These are phyloP conservation scores for Muricea muricata DNA, from an alignment of 92 coral and sea anemone species.

Conservation along the genomic window DNA sequence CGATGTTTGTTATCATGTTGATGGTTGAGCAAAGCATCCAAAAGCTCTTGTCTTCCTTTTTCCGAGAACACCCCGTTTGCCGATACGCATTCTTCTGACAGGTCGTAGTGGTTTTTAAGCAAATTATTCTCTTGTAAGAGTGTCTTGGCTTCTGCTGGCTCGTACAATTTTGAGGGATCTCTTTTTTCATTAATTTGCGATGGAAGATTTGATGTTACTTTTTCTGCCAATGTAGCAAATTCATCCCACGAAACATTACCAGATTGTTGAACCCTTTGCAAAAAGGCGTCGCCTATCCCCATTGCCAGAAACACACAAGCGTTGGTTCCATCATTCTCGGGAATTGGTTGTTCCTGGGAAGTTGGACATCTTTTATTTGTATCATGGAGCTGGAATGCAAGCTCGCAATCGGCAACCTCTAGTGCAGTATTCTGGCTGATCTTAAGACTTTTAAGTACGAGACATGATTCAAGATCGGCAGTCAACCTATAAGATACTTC, in stretches of 20 bases:
- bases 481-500: not conserved
- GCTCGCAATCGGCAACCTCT: not conserved
- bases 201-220: slow-evolving; percentile 27
- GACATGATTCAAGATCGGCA: not conserved
- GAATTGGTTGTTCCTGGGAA: not conserved
- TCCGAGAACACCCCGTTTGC: not conserved
- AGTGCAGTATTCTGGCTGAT: slow-evolving; percentile 8
- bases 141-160: slow-evolving; percentile 32
- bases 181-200: slow-evolving; percentile 22
- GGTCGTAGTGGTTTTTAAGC: not conserved
- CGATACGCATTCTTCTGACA: slow-evolving; percentile 13
- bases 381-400: slow-evolving; percentile 1
- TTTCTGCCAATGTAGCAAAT: slow-evolving; percentile 34
- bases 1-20: not conserved
- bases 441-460: not conserved
- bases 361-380: not conserved
- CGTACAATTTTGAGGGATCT: slow-evolving; percentile 33
- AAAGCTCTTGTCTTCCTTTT: not conserved
- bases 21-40: not conserved
- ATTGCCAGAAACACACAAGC: slow-evolving; percentile 49
- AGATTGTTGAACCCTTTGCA: not conserved
- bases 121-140: slow-evolving; percentile 9
- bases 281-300: not conserved
- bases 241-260: slow-evolving; percentile 28
- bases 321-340: slow-evolving; percentile 39